A percentile compares a stretch with the other conserved stretches of the same genome.
Evolutionary conservation across 92 coral and sea anemone species (phyloP).

Genomic region (Desmophyllum pertusum): DNA sequence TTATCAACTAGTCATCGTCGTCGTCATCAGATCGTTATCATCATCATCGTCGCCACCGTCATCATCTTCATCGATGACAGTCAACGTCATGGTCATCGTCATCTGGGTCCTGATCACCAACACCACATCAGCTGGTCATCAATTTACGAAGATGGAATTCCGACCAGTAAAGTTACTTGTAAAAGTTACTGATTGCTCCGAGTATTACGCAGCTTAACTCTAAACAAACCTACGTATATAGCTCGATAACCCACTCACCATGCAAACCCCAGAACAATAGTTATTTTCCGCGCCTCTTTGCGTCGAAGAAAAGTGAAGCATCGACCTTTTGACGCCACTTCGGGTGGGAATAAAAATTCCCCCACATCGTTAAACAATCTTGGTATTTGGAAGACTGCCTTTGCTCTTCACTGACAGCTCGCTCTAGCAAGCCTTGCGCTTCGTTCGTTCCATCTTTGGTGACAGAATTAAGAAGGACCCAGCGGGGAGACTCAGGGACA

Average conservation of each 20-base stretch:
- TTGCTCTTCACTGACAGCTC: slow-evolving; percentile 52
- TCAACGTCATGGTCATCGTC: not conserved
- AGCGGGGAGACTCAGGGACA: slow-evolving; percentile 83
- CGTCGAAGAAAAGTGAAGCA: slow-evolving; percentile 64
- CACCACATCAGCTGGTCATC: not conserved
- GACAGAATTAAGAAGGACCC: slow-evolving; percentile 63
- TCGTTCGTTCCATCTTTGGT: slow-evolving; percentile 46
- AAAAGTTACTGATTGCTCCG: too few species aligned
- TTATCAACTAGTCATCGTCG: not conserved
- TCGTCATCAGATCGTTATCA: not conserved
- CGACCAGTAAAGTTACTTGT: too few species aligned
- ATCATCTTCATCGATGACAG: not conserved
- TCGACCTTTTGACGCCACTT: slow-evolving; percentile 18
- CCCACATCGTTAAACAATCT: slow-evolving; percentile 49
- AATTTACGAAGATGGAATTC: too few species aligned
- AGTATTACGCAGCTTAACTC: too few species aligned
- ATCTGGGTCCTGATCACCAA: not conserved
- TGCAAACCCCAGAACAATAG: slow-evolving; percentile 47
- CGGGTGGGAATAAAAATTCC: slow-evolving; percentile 17
- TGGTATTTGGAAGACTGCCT: slow-evolving; percentile 22
- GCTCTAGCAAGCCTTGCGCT: slow-evolving; percentile 66
- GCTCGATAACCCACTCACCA: slow-evolving; percentile 46
- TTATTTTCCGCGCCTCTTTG: slow-evolving; percentile 54
- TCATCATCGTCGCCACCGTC: not conserved
- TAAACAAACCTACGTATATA: not conserved